Evolutionary conservation across 2,888 invertebrate genomes (phyloP).

Genomic region (Marasmarcha lunaedactyla): DNA sequence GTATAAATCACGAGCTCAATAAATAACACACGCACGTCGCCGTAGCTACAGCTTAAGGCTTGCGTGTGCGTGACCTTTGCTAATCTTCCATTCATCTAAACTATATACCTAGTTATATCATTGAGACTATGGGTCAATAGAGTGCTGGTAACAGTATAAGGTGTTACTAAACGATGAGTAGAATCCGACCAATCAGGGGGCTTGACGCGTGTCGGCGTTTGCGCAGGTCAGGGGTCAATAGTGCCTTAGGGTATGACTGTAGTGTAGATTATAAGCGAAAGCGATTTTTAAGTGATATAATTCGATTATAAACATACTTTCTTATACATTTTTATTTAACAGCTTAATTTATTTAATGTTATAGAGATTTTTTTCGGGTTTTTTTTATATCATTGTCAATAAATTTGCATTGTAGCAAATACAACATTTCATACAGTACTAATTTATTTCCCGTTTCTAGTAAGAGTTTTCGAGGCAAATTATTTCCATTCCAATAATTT

Average conservation of each 20-base stretch:
- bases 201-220: conserved; percentile 46
- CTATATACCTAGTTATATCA: neutral
- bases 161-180: conserved; percentile 1
- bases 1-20: neutral
- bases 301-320: too few relatives aligned
- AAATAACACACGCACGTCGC: neutral
- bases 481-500: too few relatives aligned
- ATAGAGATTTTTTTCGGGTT: too few relatives aligned
- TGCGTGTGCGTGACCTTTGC: neutral
- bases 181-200: conserved; percentile 44
- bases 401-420: too few relatives aligned
- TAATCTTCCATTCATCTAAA: neutral
- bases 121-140: neutral
- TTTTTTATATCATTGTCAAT: too few relatives aligned
- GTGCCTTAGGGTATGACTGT: conserved; percentile 28
- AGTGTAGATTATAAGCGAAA: too few relatives aligned
- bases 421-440: too few relatives aligned
- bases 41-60: neutral
- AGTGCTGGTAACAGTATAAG: neutral
- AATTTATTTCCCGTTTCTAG: too few relatives aligned
- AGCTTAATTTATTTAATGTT: too few relatives aligned
- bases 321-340: too few relatives aligned
- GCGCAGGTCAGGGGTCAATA: conserved; percentile 43
- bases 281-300: too few relatives aligned
- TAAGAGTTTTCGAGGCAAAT: too few relatives aligned